These are phyloP conservation scores for Pluvialis apricaria DNA, from an alignment of 2,113 vertebrate genomes.

Conservation along the genomic window DNA sequence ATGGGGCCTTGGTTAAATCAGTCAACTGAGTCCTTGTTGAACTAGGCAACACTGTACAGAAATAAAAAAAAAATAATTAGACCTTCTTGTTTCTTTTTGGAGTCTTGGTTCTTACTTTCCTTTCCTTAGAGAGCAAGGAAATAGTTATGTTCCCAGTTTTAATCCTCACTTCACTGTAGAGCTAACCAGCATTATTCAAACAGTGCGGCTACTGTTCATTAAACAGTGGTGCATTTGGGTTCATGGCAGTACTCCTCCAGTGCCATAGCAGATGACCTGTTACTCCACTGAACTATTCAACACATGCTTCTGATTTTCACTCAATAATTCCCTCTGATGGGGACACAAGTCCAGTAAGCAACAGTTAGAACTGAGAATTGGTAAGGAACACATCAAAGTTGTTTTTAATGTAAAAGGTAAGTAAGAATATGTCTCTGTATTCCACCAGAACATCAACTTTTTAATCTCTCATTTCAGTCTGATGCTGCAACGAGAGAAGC, in stretches of 20 bases:
- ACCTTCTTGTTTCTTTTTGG: neutral
- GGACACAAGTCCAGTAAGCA: neutral
- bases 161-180: neutral
- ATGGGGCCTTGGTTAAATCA: neutral
- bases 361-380: neutral
- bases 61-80: neutral
- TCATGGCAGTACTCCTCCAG: neutral
- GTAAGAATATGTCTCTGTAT: neutral
- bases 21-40: constrained; percentile 9
- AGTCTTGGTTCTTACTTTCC: neutral
- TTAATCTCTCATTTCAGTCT: neutral
- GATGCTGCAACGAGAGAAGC: neutral
- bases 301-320: neutral
- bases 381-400: neutral
- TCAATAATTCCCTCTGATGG: neutral
- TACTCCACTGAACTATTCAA: neutral
- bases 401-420: neutral
- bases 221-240: neutral
- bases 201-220: neutral
- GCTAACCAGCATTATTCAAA: neutral
- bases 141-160: neutral
- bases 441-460: neutral
- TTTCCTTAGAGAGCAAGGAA: neutral
- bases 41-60: neutral
- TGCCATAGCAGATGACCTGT: neutral